A percentile compares a stretch with the other conserved stretches of the same genome.
These are phyloP conservation scores for Labia minor DNA, from an alignment of 2,888 invertebrate species.

Conservation along the genomic window DNA sequence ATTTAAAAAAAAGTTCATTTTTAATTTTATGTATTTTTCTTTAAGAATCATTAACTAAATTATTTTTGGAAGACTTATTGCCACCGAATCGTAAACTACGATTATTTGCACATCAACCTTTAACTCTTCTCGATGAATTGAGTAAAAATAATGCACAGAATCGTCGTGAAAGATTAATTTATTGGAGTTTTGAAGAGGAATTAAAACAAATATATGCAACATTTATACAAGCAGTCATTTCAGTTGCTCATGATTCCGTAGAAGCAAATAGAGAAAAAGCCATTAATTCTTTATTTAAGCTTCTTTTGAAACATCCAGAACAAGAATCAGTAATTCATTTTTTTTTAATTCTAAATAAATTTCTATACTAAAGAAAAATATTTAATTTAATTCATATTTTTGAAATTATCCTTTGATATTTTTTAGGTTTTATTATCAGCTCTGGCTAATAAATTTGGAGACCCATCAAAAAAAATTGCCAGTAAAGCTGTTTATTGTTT, in stretches of 20 bases:
- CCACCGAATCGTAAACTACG: constrained; percentile 54
- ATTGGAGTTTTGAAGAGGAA: constrained; percentile 86
- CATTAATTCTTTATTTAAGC: constrained; percentile 58
- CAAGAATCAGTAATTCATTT: constrained; percentile 58
- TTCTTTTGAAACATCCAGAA: constrained; percentile 69
- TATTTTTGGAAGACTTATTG: constrained; percentile 60
- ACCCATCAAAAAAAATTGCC: constrained; percentile 78
- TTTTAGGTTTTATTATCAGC: constrained; percentile 63
- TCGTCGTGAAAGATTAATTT: constrained; percentile 51
- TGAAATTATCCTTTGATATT: no score
- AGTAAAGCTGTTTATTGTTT: constrained; percentile 80
- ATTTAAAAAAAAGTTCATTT: no score
- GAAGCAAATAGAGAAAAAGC: constrained; percentile 73
- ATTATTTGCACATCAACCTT: constrained; percentile 53
- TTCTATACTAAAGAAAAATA: no score
- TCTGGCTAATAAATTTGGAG: constrained; percentile 91
- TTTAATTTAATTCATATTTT: no score
- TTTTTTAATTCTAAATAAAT: no score
- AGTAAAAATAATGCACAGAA: constrained; percentile 51
- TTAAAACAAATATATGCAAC: constrained; percentile 55
- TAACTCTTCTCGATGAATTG: constrained; percentile 46
- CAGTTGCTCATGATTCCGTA: constrained; percentile 64
- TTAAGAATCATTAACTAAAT: constrained; percentile 64
- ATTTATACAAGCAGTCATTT: constrained; percentile 61
- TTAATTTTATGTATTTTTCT: constrained; percentile 28